Conservation (phyloP, 1,140 invertebrate species). For the Cardiocondyla obscurior region DNA sequence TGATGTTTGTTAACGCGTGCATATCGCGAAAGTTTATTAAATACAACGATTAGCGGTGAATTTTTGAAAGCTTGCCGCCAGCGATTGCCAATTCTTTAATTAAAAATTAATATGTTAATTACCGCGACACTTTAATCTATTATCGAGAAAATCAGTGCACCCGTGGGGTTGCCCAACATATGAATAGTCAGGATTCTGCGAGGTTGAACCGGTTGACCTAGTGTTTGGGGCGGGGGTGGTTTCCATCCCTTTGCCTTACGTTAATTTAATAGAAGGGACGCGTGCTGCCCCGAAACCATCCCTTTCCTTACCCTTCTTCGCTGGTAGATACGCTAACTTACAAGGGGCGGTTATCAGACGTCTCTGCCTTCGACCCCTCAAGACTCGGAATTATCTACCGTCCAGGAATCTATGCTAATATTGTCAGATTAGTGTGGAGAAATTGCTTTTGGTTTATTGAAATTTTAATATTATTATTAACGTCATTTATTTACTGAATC, state of each 20-base stretch:
- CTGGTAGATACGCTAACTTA: constrained; percentile 78
- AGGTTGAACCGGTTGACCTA: constrained; percentile 75
- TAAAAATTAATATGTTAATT: not conserved
- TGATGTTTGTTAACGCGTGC: constrained; percentile 24
- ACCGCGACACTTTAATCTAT: not conserved
- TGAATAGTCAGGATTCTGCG: constrained; percentile 61
- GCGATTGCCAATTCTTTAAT: constrained; percentile 17
- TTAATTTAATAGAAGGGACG: constrained; percentile 83
- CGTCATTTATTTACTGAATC: not conserved
- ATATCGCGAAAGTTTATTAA: not conserved
- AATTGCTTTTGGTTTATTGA: constrained; percentile 66
- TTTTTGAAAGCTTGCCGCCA: not conserved
- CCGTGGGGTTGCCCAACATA: constrained; percentile 25
- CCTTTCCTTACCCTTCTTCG: constrained; percentile 71
- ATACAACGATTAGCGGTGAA: not conserved
- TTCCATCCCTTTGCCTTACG: constrained; percentile 77
- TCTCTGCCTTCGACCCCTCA: constrained; percentile 76
- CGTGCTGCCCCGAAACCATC: constrained; percentile 74
- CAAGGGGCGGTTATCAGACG: constrained; percentile 80
- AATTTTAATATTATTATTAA: constrained; percentile 63
- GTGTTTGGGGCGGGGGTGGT: constrained; percentile 70
- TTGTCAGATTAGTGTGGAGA: constrained; percentile 70
- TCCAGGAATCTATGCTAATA: constrained; percentile 78
- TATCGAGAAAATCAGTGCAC: constrained; percentile 29
- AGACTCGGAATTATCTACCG: constrained; percentile 79